A percentile compares a stretch with the other conserved stretches of the same genome.
These are phyloP conservation scores for Glomeris maerens DNA, from an alignment of 1,140 invertebrate genomes.

Conservation along the genomic window DNA sequence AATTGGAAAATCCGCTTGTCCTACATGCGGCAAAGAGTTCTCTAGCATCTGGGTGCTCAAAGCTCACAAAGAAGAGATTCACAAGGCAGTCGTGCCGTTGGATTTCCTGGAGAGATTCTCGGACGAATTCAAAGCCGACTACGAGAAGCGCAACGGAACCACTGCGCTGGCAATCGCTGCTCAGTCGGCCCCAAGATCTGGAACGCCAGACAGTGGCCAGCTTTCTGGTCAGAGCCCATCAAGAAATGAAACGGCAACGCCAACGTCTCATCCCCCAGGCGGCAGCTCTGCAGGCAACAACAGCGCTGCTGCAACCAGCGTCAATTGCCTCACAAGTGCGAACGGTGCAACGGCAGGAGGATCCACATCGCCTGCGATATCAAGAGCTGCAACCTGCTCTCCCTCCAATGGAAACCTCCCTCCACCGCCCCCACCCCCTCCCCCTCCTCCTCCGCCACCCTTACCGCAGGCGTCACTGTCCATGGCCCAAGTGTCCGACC, in stretches of 20 bases:
- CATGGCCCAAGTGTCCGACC: slow-evolving; percentile 61
- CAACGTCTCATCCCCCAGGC: slow-evolving; percentile 19
- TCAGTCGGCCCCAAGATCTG: slow-evolving; percentile 25
- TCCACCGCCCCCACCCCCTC: slow-evolving; percentile 9
- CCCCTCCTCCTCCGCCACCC: slow-evolving; percentile 11
- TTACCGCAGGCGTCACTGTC: slow-evolving; percentile 36
- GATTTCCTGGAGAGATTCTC: slow-evolving; percentile 82
- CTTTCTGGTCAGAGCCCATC: slow-evolving; percentile 24
- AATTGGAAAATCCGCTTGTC: slow-evolving; percentile 59
- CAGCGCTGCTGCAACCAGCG: slow-evolving; percentile 11
- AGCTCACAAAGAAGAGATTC: slow-evolving; percentile 87
- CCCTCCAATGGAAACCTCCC: not conserved
- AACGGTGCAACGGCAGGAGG: too few species aligned
- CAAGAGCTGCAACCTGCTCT: too few species aligned
- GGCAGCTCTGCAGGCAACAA: slow-evolving; percentile 7
- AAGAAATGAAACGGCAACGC: slow-evolving; percentile 28
- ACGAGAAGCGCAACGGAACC: slow-evolving; percentile 52
- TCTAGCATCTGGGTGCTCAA: slow-evolving; percentile 91
- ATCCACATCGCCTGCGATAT: too few species aligned
- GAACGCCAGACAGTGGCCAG: slow-evolving; percentile 30
- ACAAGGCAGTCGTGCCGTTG: slow-evolving; percentile 74
- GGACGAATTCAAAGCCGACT: slow-evolving; percentile 72
- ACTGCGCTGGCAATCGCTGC: slow-evolving; percentile 30
- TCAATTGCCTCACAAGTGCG: not conserved
- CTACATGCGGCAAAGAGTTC: slow-evolving; percentile 82